Evolutionary conservation across 2,888 invertebrate species (phyloP), one percentile per base, ranked within the genome.

Genomic region (Bombylius discolor): DNA sequence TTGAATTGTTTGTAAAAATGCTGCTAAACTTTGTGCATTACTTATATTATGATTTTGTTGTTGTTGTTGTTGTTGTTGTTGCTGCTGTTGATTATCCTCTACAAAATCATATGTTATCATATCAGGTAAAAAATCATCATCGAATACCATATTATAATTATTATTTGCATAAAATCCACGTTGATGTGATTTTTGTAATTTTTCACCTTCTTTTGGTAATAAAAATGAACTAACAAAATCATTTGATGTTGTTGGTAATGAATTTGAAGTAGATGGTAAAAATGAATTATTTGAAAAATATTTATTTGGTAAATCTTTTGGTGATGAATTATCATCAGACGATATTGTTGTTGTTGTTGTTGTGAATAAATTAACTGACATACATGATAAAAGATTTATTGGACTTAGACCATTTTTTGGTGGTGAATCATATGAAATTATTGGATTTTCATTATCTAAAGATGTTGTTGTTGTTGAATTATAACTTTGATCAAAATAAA

Each of bases 1-100:
- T 62, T 85, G 82, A 51, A 83, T 81, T 31, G 85, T 84, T 4
- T 85, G 82, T 39, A 89, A 71, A 68, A 87, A 89, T 50, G 83
- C 81, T 7, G 82, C 80, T 47, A 89, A 72, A 63, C 83, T 85
- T 72, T 89, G 87, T 1, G 86, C 85, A 67, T 82, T 77, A 4
- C 70, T 69, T 4, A 84, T 83, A 56, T 45, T 39, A 47, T 11
- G 51, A 56, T 45, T 39, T 51, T 11, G 51, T 45, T 1, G 49
- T 14, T 1, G 49, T 34, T 13, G 46, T 79, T 60, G 75, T 76
- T n/a, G 77, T 75, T 36, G 36, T 47, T 31, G 54, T 36, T 7
- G 8, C 5, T 5, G 5, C 8, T 42, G 11, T 11, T 42, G 8
- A 11, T 42, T 42, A 44, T 47, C 33, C 46, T 44, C 34, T 13